Conservation (phyloP, 2,797 vertebrate genomes). For the Chloroceryle inda region DNA sequence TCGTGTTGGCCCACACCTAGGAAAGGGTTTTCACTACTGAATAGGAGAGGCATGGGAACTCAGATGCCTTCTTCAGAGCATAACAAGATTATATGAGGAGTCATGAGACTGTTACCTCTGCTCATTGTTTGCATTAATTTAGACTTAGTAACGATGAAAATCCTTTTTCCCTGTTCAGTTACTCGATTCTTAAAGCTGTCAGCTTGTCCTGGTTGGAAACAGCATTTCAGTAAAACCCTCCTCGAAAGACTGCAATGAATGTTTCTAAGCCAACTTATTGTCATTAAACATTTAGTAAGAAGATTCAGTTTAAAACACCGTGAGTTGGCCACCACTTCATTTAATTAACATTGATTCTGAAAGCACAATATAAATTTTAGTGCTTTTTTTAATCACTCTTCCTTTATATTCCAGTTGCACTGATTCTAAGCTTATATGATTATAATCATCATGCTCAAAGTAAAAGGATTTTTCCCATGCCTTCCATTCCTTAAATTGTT, state of each 20-base stretch:
- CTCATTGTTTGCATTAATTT: slow-evolving; percentile 59
- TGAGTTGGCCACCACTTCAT: slow-evolving; percentile 47
- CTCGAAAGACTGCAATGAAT: slow-evolving; percentile 30
- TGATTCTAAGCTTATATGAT: slow-evolving; percentile 48
- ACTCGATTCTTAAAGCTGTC: slow-evolving; percentile 34
- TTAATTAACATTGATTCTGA: slow-evolving; percentile 66
- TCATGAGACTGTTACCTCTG: slow-evolving; percentile 42
- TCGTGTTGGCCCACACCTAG: neutral
- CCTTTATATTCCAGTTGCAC: slow-evolving; percentile 36
- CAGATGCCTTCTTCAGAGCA: slow-evolving; percentile 12
- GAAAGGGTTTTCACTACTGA: neutral
- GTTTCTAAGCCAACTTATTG: slow-evolving; percentile 31
- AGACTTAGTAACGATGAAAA: slow-evolving; percentile 28
- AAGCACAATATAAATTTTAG: slow-evolving; percentile 61
- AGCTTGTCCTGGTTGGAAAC: slow-evolving; percentile 1
- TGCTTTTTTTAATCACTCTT: slow-evolving; percentile 59
- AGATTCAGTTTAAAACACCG: slow-evolving; percentile 43
- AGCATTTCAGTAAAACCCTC: slow-evolving; percentile 50
- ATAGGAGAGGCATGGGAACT: neutral
- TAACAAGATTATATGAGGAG: slow-evolving; percentile 43
- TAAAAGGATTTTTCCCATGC: slow-evolving; percentile 58
- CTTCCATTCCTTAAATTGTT: slow-evolving; percentile 71
- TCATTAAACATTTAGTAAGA: slow-evolving; percentile 60
- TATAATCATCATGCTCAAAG: slow-evolving; percentile 64
- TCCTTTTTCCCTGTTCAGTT: slow-evolving; percentile 44